Percentiles rank a stretch among this genome's conserved stretches.
These are phyloP conservation scores for Drosophila nikananu DNA, from an alignment of 1,140 invertebrate genomes.

Conservation along the genomic window DNA sequence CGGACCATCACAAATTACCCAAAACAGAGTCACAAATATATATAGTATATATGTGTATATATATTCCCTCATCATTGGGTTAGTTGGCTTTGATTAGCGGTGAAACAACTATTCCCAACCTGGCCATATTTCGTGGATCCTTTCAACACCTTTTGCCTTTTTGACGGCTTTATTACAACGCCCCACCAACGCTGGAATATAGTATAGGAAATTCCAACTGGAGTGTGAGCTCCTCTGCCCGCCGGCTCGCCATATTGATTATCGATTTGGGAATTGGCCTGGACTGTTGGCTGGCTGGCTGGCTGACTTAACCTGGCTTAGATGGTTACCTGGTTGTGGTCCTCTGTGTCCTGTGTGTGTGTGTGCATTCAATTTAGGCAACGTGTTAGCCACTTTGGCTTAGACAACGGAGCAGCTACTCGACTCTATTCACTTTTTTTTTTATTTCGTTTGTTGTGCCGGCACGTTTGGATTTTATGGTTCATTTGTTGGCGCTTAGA, in stretches of 20 bases:
- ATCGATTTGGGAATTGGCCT: slow-evolving; percentile 83
- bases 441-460: slow-evolving; percentile 15
- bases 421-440: slow-evolving; percentile 5
- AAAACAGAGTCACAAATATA: slow-evolving; percentile 44
- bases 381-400: slow-evolving; percentile 77
- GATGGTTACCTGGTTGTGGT: slow-evolving; percentile 15
- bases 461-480: slow-evolving; percentile 84
- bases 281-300: slow-evolving; percentile 31
- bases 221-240: slow-evolving; percentile 44
- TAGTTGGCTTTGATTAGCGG: slow-evolving; percentile 67
- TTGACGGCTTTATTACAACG: slow-evolving; percentile 78
- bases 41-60: slow-evolving; percentile 6
- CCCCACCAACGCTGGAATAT: not conserved
- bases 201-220: not conserved
- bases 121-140: slow-evolving; percentile 67
- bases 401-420: slow-evolving; percentile 59
- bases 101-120: slow-evolving; percentile 25
- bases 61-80: slow-evolving; percentile 56
- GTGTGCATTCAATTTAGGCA: slow-evolving; percentile 78
- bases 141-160: slow-evolving; percentile 74
- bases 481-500: slow-evolving; percentile 83
- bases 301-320: slow-evolving; percentile 32
- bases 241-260: slow-evolving; percentile 83
- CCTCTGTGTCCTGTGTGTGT: slow-evolving; percentile 1
- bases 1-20: slow-evolving; percentile 35